Conservation (phyloP, 2,888 invertebrate species). For the Lasioglossum calceatum region DNA sequence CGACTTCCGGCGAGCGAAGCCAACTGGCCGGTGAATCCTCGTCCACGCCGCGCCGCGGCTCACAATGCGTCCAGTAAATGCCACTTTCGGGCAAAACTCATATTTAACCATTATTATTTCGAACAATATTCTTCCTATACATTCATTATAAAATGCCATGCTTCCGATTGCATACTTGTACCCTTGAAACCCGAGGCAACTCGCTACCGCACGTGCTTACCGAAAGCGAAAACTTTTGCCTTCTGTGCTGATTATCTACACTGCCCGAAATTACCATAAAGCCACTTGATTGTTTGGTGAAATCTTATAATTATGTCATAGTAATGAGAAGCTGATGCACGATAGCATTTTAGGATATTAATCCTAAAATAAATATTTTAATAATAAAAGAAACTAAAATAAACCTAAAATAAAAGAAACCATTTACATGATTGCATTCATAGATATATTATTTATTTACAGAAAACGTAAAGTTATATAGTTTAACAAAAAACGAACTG, state of each 20-base stretch:
- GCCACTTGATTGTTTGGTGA: no score
- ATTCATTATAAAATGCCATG: neutral
- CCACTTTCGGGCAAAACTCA: neutral
- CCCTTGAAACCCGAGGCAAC: neutral
- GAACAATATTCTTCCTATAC: neutral
- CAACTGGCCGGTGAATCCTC: conserved; percentile 64
- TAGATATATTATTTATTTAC: no score
- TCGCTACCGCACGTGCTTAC: neutral
- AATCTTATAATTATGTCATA: no score
- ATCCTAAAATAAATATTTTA: no score
- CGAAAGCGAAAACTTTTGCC: neutral
- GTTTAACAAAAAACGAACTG: no score
- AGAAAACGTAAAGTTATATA: no score
- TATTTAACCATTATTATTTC: neutral
- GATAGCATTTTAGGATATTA: no score
- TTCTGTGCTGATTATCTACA: neutral
- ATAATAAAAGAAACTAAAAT: no score
- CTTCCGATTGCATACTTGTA: neutral
- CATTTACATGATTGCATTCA: no score
- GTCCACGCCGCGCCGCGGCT: neutral
- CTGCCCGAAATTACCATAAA: no score
- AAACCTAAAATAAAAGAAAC: no score
- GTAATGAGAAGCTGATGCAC: no score
- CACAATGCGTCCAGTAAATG: neutral
- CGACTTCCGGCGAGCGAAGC: conserved; percentile 72